phyloP scores from a whole-genome alignment of 2,797 vertebrate species.

The Serranus cabrilla region DNA sequence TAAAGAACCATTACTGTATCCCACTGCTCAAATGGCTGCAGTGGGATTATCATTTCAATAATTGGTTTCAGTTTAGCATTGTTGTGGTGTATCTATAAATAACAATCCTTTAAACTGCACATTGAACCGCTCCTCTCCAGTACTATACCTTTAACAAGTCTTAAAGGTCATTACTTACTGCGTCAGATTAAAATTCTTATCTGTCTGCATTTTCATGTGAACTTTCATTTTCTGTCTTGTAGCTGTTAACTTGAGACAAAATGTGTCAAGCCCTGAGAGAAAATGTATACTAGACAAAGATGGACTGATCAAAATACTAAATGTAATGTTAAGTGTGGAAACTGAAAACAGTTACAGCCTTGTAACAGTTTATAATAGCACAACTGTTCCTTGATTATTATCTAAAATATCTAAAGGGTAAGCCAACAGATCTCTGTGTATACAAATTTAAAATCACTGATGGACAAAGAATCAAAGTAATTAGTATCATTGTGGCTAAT shows the following conservation, averaged over 20 bases:
- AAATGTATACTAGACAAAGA: background rate
- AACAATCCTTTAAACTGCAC: no score
- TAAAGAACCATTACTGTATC: background rate
- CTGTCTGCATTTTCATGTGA: background rate
- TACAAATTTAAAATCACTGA: no score
- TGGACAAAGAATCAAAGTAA: background rate
- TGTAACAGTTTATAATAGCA: background rate
- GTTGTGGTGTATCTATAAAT: background rate
- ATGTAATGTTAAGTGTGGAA: background rate
- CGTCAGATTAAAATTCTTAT: background rate
- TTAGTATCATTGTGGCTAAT: conserved; percentile 1
- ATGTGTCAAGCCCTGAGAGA: background rate
- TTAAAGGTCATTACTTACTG: background rate
- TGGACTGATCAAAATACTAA: background rate
- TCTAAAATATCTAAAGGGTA: background rate
- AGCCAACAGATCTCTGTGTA: background rate
- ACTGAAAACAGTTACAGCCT: background rate
- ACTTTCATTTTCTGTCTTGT: background rate
- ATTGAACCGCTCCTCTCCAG: no score
- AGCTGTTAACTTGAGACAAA: background rate
- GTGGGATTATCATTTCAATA: background rate
- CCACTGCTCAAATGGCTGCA: background rate
- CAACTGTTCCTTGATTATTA: background rate
- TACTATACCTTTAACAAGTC: background rate
- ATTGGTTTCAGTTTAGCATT: background rate